These are phyloP conservation scores for Platyscapa corneri DNA, from an alignment of 1,140 invertebrate species.

Conservation along the genomic window DNA sequence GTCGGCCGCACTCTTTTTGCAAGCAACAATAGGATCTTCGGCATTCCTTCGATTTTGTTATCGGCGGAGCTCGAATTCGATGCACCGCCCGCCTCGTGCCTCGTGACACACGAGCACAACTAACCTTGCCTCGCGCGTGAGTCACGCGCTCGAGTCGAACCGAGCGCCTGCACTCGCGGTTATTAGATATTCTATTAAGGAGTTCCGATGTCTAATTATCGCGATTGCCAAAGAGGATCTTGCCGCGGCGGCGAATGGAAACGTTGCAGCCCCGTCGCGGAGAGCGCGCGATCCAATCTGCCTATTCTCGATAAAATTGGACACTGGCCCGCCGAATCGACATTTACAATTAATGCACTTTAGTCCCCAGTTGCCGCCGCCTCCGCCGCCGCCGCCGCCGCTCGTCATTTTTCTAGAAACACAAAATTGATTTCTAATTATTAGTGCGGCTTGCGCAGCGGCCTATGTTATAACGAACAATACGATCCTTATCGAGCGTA, in stretches of 20 bases:
- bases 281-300: not conserved
- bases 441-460: no score
- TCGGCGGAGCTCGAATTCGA: constrained; percentile 38
- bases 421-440: no score
- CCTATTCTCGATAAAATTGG: no score
- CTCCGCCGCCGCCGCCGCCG: no score
- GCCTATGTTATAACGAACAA: no score
- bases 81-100: constrained; percentile 29
- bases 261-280: not conserved
- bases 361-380: no score
- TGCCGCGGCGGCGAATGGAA: not conserved
- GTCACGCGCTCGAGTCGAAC: constrained; percentile 1
- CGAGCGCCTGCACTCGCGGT: not conserved
- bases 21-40: constrained; percentile 21
- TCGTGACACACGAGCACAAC: constrained; percentile 38
- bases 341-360: no score
- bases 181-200: constrained; percentile 36
- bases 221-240: not conserved
- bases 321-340: no score
- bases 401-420: no score
- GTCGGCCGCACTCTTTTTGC: not conserved
- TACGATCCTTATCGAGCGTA: no score
- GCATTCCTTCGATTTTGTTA: constrained; percentile 43
- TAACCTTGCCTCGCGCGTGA: constrained; percentile 8
- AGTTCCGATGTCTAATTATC: constrained; percentile 3